phyloP scores from a whole-genome alignment of 1,140 invertebrate genomes.

The Monomorium pharaonis region DNA sequence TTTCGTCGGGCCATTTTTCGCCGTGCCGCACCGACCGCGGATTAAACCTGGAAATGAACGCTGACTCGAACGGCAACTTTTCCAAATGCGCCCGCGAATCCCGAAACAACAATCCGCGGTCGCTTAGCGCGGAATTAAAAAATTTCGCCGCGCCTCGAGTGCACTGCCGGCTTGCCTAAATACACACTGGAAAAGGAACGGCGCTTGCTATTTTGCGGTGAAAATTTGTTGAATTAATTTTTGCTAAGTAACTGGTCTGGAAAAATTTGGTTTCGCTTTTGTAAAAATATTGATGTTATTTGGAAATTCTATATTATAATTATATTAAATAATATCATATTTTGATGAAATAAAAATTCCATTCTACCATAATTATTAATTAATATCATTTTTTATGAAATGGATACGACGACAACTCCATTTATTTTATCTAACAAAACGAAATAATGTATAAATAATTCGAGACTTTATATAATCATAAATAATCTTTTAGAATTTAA shows the following conservation, averaged over 20 bases:
- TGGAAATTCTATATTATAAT: not conserved
- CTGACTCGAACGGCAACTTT: slow-evolving; percentile 1
- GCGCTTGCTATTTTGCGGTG: not conserved
- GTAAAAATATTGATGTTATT: slow-evolving; percentile 28
- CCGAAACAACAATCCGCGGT: slow-evolving; percentile 40
- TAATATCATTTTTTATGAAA: too few relatives aligned
- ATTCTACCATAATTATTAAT: too few relatives aligned
- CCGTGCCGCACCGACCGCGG: slow-evolving; percentile 6
- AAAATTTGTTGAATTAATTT: slow-evolving; percentile 8
- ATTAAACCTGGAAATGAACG: slow-evolving; percentile 50
- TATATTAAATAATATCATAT: too few relatives aligned
- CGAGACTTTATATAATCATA: too few relatives aligned
- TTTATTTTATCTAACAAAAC: too few relatives aligned
- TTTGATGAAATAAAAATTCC: too few relatives aligned
- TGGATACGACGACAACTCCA: too few relatives aligned
- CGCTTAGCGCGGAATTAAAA: slow-evolving; percentile 27
- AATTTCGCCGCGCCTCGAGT: slow-evolving; percentile 2
- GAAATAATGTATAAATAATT: too few relatives aligned
- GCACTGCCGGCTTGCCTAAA: slow-evolving; percentile 6
- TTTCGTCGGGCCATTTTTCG: slow-evolving; percentile 34
- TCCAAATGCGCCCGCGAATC: slow-evolving; percentile 21
- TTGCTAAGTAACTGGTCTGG: not conserved
- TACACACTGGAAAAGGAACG: not conserved
- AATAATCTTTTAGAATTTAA: too few relatives aligned
- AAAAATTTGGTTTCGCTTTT: slow-evolving; percentile 6